Conservation (phyloP, 2,797 vertebrate genomes). For the Centroberyx gerrardi region DNA sequence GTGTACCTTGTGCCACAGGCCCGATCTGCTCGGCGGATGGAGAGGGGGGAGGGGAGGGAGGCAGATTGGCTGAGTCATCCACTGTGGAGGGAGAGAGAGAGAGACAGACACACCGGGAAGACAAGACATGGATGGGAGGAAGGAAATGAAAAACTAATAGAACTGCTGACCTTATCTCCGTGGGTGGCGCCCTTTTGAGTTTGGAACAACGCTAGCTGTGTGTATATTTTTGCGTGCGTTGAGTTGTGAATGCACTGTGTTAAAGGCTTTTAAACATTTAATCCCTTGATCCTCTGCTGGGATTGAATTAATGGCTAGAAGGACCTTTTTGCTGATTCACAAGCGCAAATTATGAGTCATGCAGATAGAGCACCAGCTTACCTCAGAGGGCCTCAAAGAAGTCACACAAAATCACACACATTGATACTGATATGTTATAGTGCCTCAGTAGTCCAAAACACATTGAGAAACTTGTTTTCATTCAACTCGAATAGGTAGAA, state of each 20-base stretch:
- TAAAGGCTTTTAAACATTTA: neutral
- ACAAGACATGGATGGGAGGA: conserved; percentile 77
- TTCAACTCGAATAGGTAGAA: neutral
- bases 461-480: neutral
- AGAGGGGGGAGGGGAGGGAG: conserved; percentile 95
- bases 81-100: conserved; percentile 74
- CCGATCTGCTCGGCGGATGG: conserved; percentile 93
- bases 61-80: conserved; percentile 93
- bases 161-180: conserved; percentile 82
- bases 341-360: conserved; percentile 66
- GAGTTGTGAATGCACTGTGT: neutral
- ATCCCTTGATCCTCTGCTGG: conserved; percentile 70
- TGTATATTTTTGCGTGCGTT: conserved; percentile 17
- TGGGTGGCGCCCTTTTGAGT: conserved; percentile 34
- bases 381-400: conserved; percentile 9
- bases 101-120: conserved; percentile 70
- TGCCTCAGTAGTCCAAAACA: neutral
- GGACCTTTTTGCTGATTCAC: conserved; percentile 83
- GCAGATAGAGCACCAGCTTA: conserved; percentile 26
- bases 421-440: neutral
- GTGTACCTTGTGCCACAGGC: conserved; percentile 92
- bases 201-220: neutral
- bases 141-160: conserved; percentile 62
- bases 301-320: conserved; percentile 83
- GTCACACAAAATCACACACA: neutral